Percentiles rank a stretch among this genome's conserved stretches.
These are phyloP conservation scores for Apostichopus californicus DNA, from an alignment of 35 echinoderm and acorn worm genomes.

Conservation along the genomic window DNA sequence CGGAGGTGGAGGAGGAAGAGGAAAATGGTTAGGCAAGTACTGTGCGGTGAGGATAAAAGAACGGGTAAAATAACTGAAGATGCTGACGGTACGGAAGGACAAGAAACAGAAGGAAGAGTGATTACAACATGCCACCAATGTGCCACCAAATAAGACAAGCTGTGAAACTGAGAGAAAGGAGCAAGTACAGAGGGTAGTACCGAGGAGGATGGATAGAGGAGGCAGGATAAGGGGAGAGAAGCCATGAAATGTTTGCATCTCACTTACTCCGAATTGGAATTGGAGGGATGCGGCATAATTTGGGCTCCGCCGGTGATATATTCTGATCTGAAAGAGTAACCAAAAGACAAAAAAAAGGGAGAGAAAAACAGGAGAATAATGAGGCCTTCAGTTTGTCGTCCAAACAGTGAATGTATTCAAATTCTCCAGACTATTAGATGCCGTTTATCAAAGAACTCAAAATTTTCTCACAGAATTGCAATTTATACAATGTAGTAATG, in stretches of 20 bases:
- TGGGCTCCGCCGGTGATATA: constrained; percentile 92
- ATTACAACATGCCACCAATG: constrained; percentile 5
- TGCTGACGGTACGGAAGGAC: not conserved
- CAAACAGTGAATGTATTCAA: not conserved
- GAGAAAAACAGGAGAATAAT: not conserved
- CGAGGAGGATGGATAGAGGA: too few species aligned
- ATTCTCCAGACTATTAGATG: too few species aligned
- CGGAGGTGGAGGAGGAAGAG: not conserved
- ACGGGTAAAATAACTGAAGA: not conserved
- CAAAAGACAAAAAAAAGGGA: constrained; percentile 4
- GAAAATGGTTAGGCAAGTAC: not conserved
- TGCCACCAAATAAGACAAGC: constrained; percentile 17
- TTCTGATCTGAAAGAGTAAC: constrained; percentile 88
- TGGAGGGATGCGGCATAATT: constrained; percentile 94
- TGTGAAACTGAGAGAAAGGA: not conserved
- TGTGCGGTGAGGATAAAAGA: not conserved
- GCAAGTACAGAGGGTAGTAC: not conserved
- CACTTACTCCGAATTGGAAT: constrained; percentile 97
- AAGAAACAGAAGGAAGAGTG: not conserved
- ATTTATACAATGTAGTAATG: too few species aligned
- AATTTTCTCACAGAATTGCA: too few species aligned
- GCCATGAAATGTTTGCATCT: constrained; percentile 68
- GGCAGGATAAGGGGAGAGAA: constrained; percentile 28
- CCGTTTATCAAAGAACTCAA: too few species aligned
- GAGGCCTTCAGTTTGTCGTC: not conserved